phyloP scores from a whole-genome alignment of 2,113 vertebrate genomes.

The Fregata magnificens region DNA sequence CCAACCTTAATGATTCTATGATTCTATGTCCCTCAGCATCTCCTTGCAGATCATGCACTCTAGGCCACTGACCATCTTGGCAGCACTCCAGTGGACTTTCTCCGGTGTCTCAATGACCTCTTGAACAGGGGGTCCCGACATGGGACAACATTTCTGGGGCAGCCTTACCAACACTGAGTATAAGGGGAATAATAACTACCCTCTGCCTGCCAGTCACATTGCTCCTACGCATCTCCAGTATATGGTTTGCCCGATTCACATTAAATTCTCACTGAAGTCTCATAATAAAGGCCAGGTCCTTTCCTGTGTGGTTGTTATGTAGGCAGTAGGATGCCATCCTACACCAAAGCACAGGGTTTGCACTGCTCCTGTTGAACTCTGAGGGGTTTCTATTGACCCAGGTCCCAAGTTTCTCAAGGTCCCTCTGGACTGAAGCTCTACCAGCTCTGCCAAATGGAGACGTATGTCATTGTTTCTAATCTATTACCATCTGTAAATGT shows the following conservation, averaged over 20 bases:
- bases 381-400: not conserved
- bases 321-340: not conserved
- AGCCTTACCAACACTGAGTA: not conserved
- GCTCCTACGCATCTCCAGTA: not conserved
- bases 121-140: not conserved
- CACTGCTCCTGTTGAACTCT: not conserved
- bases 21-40: not conserved
- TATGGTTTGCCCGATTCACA: not conserved
- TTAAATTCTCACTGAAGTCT: not conserved
- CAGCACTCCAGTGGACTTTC: not conserved
- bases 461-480: not conserved
- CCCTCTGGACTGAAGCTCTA: not conserved
- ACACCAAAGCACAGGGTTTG: not conserved
- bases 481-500: not conserved
- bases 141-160: not conserved
- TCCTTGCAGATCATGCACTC: not conserved
- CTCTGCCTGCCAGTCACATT: not conserved
- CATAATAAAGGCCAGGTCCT: not conserved
- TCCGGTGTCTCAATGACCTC: not conserved
- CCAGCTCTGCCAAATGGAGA: not conserved
- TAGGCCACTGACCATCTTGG: not conserved
- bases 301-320: not conserved
- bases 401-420: not conserved
- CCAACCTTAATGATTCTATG: no score
- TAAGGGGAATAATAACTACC: not conserved